Evolutionary conservation across 2,888 invertebrate genomes (phyloP).

Genomic region (Mactromeris polynyma): DNA sequence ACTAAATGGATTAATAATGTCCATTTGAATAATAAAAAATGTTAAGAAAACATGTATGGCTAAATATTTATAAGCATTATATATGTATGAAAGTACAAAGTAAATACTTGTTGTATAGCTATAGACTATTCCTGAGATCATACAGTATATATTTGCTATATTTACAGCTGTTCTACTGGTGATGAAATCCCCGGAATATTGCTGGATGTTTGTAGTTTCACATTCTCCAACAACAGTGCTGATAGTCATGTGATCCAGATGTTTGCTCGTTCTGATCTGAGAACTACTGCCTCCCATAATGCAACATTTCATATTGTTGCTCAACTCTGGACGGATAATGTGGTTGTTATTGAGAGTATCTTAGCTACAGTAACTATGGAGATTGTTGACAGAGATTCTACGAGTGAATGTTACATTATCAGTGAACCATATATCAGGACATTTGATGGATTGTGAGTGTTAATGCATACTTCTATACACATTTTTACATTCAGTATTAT

Average conservation of each 20-base stretch:
- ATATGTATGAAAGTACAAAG: too few relatives aligned
- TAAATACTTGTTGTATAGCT: too few relatives aligned
- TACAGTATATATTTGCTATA: neutral
- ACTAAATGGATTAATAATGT: too few relatives aligned
- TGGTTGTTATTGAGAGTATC: constrained; percentile 1
- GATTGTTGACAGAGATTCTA: constrained; percentile 66
- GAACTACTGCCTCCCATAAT: constrained; percentile 24
- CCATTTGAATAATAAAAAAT: too few relatives aligned
- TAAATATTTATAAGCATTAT: too few relatives aligned
- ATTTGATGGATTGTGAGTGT: constrained; percentile 82
- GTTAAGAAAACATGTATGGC: too few relatives aligned
- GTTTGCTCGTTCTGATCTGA: constrained; percentile 46
- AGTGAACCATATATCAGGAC: constrained; percentile 77
- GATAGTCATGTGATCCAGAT: constrained; percentile 15
- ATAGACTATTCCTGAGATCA: too few relatives aligned
- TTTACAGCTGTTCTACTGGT: constrained; percentile 15
- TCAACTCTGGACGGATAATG: constrained; percentile 46
- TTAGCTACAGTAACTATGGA: constrained; percentile 42
- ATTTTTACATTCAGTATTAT: too few relatives aligned
- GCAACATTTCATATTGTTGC: constrained; percentile 49
- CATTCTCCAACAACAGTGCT: neutral
- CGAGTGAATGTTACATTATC: constrained; percentile 71
- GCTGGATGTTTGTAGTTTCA: constrained; percentile 29
- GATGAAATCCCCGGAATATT: constrained; percentile 41
- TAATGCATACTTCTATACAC: too few relatives aligned